Conservation (phyloP, 30 jellyfish, hydroid and myxozoan species). For the Pseudorhiza aurosa region DNA sequence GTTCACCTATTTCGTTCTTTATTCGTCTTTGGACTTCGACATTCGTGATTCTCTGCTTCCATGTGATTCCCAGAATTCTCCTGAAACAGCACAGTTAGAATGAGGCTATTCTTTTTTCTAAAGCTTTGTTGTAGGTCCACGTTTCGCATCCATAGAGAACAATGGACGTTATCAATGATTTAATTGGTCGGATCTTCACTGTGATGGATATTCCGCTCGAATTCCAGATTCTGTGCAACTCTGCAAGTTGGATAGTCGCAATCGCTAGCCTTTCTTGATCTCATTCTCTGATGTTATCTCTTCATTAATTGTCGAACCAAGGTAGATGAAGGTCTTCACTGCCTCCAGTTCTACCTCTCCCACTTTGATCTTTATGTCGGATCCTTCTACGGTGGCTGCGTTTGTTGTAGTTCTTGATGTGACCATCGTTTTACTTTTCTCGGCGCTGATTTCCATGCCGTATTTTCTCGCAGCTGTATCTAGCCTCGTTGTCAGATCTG, state of each 20-base stretch:
- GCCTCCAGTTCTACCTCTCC: too few relatives aligned
- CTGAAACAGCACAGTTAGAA: constrained; percentile 43
- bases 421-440: too few relatives aligned
- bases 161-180: constrained; percentile 27
- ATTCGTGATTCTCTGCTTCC: constrained; percentile 41
- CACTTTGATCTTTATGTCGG: not conserved
- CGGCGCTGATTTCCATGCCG: too few relatives aligned
- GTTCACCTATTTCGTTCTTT: not conserved
- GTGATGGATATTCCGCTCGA: constrained; percentile 37
- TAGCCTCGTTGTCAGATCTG: too few relatives aligned
- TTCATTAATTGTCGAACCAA: too few relatives aligned
- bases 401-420: too few relatives aligned
- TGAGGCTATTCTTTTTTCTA: constrained; percentile 26
- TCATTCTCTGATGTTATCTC: too few relatives aligned
- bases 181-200: constrained; percentile 5
- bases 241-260: constrained; percentile 47
- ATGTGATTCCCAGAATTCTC: constrained; percentile 34
- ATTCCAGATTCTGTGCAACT: constrained; percentile 34
- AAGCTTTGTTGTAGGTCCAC: constrained; percentile 28
- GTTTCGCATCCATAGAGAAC: constrained; percentile 35
- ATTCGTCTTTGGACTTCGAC: constrained; percentile 6
- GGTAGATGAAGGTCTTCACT: too few relatives aligned
- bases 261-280: constrained; percentile 44
- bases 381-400: too few relatives aligned
- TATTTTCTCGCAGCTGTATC: too few relatives aligned